These are phyloP conservation scores for Ophioninae sp. DNA, from an alignment of 2,888 invertebrate genomes.

Conservation along the genomic window DNA sequence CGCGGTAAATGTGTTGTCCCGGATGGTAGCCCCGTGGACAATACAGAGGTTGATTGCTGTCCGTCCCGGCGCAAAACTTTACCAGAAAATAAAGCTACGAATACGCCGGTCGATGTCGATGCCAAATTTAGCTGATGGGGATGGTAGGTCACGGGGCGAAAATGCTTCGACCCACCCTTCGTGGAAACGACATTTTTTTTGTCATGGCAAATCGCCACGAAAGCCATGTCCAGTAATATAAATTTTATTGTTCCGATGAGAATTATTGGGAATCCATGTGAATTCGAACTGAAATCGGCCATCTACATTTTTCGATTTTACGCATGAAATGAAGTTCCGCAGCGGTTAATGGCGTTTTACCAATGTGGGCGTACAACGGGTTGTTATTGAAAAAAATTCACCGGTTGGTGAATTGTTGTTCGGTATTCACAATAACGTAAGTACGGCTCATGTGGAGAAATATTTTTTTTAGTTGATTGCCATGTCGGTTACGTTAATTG, in stretches of 20 bases:
- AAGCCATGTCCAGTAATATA: slow-evolving; percentile 20
- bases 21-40: slow-evolving; percentile 67
- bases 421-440: background rate
- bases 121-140: slow-evolving; percentile 74
- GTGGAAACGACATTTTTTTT: background rate
- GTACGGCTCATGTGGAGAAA: background rate
- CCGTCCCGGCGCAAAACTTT: slow-evolving; percentile 76
- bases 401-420: background rate
- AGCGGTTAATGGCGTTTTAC: slow-evolving; percentile 14
- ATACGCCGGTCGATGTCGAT: slow-evolving; percentile 69
- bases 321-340: slow-evolving; percentile 15
- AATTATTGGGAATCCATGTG: slow-evolving; percentile 23
- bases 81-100: slow-evolving; percentile 76
- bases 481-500: too few species aligned
- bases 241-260: slow-evolving; percentile 23
- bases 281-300: slow-evolving; percentile 17
- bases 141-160: slow-evolving; percentile 61
- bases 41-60: slow-evolving; percentile 77
- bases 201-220: slow-evolving; percentile 19
- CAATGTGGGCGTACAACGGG: background rate
- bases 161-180: slow-evolving; percentile 32
- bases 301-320: slow-evolving; percentile 32
- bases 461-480: too few species aligned
- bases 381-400: background rate
- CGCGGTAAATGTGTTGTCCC: slow-evolving; percentile 65